A percentile compares a stretch with the other conserved stretches of the same genome.
These are phyloP conservation scores for Rhizomys pruinosus DNA, from an alignment of 2,113 vertebrate genomes.

Conservation along the genomic window DNA sequence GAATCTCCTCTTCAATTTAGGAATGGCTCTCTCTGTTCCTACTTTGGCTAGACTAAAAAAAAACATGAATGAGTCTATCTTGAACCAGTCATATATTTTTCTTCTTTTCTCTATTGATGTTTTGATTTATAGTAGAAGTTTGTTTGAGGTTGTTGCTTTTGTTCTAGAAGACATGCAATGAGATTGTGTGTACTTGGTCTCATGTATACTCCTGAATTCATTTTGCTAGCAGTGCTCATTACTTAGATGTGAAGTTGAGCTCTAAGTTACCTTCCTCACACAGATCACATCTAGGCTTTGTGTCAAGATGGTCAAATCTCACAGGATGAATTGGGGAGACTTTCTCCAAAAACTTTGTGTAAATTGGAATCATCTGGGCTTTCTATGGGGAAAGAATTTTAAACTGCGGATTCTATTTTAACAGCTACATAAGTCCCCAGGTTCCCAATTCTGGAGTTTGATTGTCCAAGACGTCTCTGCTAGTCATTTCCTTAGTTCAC, in stretches of 20 bases:
- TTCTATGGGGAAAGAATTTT: conserved; percentile 3
- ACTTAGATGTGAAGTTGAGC: background rate
- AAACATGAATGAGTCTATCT: background rate
- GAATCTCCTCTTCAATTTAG: background rate
- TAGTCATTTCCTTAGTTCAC: background rate
- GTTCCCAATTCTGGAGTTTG: background rate
- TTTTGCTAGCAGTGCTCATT: background rate
- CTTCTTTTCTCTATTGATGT: background rate
- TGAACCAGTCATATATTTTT: conserved; percentile 8
- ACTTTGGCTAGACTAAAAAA: background rate
- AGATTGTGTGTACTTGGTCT: background rate
- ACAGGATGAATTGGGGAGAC: background rate
- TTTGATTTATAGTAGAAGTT: background rate
- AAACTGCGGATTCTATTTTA: background rate
- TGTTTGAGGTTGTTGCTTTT: background rate
- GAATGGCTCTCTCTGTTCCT: background rate
- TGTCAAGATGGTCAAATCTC: background rate
- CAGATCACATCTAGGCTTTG: background rate
- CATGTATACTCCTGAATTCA: background rate
- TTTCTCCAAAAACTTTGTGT: background rate
- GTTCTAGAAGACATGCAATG: background rate
- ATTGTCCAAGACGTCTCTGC: background rate
- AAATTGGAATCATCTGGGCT: conserved; percentile 12
- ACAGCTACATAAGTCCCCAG: background rate
- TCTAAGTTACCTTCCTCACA: background rate